Evolutionary conservation across 1,140 invertebrate species (phyloP).

Genomic region (Drosophila guanche): DNA sequence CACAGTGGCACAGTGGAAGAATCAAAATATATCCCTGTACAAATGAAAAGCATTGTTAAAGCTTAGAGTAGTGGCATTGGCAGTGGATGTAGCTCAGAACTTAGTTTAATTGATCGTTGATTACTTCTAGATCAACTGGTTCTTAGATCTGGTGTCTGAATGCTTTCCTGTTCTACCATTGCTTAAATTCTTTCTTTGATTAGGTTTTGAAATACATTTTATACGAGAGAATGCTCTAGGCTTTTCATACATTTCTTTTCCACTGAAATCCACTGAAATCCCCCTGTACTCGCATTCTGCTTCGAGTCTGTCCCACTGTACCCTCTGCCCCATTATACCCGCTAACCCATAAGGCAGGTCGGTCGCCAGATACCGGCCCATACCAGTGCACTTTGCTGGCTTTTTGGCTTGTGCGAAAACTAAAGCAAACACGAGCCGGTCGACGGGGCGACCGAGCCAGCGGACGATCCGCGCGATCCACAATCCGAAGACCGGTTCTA

Average conservation of each 20-base stretch:
- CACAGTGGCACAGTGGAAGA: constrained; percentile 55
- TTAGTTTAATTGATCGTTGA: no score
- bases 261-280: no score
- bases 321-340: not conserved
- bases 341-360: constrained; percentile 39
- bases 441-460: constrained; percentile 7
- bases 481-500: constrained; percentile 57
- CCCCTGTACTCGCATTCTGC: no score
- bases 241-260: no score
- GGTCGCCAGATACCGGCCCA: constrained; percentile 26
- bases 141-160: no score
- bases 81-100: no score
- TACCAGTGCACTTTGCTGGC: not conserved
- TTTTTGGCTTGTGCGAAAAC: constrained; percentile 31
- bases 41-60: not conserved
- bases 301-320: constrained; percentile 14
- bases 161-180: no score
- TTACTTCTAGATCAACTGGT: no score
- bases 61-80: no score
- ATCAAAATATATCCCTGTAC: not conserved
- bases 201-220: no score
- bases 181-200: no score
- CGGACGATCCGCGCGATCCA: constrained; percentile 6
- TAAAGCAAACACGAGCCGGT: constrained; percentile 16
- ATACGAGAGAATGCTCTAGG: no score